These are phyloP conservation scores for Gavia stellata DNA, from an alignment of 2,113 vertebrate species.

Conservation along the genomic window DNA sequence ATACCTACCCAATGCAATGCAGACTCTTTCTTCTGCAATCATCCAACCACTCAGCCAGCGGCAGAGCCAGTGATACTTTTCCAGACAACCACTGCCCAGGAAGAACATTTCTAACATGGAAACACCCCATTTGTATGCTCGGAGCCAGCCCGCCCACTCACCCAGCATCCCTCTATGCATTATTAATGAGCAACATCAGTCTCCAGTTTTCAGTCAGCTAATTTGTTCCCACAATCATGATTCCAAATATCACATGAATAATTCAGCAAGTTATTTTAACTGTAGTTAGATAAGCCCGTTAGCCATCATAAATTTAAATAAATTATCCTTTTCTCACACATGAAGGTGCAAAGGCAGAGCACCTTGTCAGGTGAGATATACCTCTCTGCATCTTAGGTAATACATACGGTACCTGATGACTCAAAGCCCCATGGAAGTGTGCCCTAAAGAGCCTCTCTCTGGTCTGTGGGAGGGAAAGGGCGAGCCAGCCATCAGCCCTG, in stretches of 20 bases:
- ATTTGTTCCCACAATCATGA: conserved; percentile 74
- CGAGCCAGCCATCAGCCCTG: neutral
- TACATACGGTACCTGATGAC: neutral
- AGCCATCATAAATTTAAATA: conserved; percentile 67
- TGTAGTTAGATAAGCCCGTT: conserved; percentile 68
- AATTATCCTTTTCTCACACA: conserved; percentile 39
- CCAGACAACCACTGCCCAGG: neutral
- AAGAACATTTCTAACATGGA: neutral
- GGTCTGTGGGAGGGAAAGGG: neutral
- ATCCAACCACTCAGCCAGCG: neutral
- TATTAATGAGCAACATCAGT: conserved; percentile 63
- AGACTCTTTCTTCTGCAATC: neutral
- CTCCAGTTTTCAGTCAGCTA: conserved; percentile 59
- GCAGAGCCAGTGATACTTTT: neutral
- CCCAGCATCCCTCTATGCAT: conserved; percentile 1
- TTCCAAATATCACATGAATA: conserved; percentile 75
- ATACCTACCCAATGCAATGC: neutral
- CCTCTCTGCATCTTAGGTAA: neutral
- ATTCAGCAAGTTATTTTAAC: conserved; percentile 75
- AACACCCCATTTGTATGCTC: neutral
- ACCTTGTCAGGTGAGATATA: neutral
- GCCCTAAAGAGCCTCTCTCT: neutral
- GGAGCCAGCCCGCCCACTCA: neutral
- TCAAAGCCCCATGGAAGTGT: neutral
- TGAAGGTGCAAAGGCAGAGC: conserved; percentile 8